phyloP scores from a whole-genome alignment of 2,797 vertebrate species.

The Sitta carolinensis region DNA sequence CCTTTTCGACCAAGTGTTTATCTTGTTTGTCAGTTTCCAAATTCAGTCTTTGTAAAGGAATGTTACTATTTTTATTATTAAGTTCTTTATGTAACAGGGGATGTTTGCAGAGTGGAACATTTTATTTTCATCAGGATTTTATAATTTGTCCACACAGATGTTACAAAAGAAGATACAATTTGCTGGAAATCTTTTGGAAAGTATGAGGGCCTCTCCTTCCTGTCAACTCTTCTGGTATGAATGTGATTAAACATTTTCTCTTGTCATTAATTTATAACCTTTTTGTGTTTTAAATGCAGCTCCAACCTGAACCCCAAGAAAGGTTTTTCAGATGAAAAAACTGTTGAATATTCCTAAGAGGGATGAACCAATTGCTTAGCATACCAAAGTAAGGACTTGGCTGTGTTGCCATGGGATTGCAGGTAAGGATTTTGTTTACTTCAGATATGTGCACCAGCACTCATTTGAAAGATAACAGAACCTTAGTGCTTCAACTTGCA shows the following conservation, averaged over 20 bases:
- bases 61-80: constrained; percentile 35
- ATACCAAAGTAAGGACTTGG: background rate
- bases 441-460: background rate
- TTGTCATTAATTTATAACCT: background rate
- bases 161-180: background rate
- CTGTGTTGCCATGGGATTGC: background rate
- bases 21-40: background rate
- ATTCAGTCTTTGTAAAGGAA: constrained; percentile 27
- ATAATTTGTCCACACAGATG: background rate
- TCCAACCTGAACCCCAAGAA: background rate
- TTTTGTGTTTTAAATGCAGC: background rate
- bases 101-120: background rate
- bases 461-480: background rate
- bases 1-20: background rate
- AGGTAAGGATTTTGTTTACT: constrained; percentile 22
- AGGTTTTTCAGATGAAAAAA: background rate
- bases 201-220: background rate
- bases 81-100: constrained; percentile 24
- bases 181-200: background rate
- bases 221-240: background rate
- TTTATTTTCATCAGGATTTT: constrained; percentile 12
- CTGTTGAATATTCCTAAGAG: background rate
- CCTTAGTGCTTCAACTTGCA: background rate
- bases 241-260: background rate
- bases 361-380: background rate